These are phyloP conservation scores for Apostichopus leukothele DNA, from an alignment of 53 echinoderm and acorn worm species.

Conservation along the genomic window DNA sequence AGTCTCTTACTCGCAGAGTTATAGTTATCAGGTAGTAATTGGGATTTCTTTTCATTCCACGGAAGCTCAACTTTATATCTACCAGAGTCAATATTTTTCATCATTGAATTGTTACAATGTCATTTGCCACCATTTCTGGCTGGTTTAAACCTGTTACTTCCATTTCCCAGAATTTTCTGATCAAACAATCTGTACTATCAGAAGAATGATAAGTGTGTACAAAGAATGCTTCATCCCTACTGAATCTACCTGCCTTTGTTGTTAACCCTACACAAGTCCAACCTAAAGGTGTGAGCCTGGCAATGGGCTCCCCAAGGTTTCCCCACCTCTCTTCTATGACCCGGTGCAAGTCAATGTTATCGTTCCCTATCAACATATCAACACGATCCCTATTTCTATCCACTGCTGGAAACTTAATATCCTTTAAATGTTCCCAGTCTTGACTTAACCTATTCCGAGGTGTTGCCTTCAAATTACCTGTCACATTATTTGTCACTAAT, in stretches of 20 bases:
- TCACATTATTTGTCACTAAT: constrained; percentile 14
- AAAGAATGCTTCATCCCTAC: constrained; percentile 15
- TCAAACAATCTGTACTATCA: neutral
- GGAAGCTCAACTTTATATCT: constrained; percentile 36
- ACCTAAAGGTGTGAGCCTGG: constrained; percentile 43
- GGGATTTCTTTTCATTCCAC: constrained; percentile 19
- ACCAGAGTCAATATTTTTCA: neutral
- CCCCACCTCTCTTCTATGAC: constrained; percentile 42
- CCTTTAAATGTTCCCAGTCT: neutral
- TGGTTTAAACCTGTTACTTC: neutral
- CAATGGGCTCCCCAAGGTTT: constrained; percentile 44
- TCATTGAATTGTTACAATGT: constrained; percentile 12
- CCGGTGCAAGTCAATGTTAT: constrained; percentile 34
- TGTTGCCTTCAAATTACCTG: too few relatives aligned
- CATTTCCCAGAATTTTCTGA: constrained; percentile 42
- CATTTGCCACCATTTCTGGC: constrained; percentile 8
- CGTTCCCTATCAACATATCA: constrained; percentile 39
- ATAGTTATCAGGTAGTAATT: constrained; percentile 13
- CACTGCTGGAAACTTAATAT: neutral
- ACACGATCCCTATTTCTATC: constrained; percentile 21
- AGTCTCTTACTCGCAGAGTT: constrained; percentile 5
- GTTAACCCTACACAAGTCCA: constrained; percentile 43
- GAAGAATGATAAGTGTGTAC: constrained; percentile 21
- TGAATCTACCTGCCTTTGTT: constrained; percentile 6
- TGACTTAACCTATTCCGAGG: neutral